Conservation (phyloP, 2,888 invertebrate species). For the Hoplodrina blanda region DNA sequence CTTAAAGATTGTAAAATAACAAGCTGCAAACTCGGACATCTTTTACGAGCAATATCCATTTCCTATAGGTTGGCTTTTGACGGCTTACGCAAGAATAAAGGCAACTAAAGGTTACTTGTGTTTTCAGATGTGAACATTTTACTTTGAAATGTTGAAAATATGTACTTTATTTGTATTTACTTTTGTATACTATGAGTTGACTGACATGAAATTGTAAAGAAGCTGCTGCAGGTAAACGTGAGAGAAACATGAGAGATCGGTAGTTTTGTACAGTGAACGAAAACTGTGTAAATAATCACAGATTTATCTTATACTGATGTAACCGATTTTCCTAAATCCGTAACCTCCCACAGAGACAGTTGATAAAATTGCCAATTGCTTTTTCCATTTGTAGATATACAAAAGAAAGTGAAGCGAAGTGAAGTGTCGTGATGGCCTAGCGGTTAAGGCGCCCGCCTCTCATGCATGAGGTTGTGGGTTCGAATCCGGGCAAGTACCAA, state of each 20-base stretch:
- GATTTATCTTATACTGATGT: neutral
- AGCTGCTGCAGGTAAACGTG: neutral
- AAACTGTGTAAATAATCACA: neutral
- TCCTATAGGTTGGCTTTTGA: conserved; percentile 25
- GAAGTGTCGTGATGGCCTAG: too few relatives aligned
- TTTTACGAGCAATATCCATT: conserved; percentile 42
- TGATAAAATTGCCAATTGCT: conserved; percentile 21
- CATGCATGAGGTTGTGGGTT: too few relatives aligned
- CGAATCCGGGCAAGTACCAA: too few relatives aligned
- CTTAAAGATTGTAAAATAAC: conserved; percentile 41
- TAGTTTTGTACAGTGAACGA: neutral
- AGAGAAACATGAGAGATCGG: neutral
- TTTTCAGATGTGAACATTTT: conserved; percentile 7
- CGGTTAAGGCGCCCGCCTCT: too few relatives aligned
- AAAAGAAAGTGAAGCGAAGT: too few relatives aligned
- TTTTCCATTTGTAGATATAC: conserved; percentile 43
- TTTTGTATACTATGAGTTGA: too few relatives aligned
- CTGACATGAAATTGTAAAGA: neutral
- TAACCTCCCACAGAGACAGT: neutral
- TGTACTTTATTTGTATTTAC: too few relatives aligned
- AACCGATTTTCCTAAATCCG: conserved; percentile 6
- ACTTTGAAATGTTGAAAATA: neutral
- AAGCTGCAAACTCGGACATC: conserved; percentile 17
- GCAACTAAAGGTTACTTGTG: conserved; percentile 17
- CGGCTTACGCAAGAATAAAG: conserved; percentile 24